Base-by-base conservation (phyloP, 2,113 vertebrate genomes). In the Motacilla alba region DNA sequence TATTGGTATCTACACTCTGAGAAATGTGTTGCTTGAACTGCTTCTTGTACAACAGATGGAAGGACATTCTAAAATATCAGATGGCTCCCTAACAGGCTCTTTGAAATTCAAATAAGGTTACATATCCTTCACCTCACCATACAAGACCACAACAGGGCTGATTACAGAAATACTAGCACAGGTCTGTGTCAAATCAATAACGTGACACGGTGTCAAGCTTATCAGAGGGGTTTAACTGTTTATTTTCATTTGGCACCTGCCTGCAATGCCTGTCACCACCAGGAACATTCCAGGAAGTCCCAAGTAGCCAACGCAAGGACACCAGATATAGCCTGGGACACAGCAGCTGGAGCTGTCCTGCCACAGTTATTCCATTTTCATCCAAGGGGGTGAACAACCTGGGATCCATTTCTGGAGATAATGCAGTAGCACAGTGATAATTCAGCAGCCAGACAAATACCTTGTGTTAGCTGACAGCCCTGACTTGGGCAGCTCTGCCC, bases 21-120 rank as follows among this genome's bases (percentile, higher is more conserved):
- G 59, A 93, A 68, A 68, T 39, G 33, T 59, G 67, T 59, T 83
- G 79, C 47, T 77, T 94, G 67, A 88, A 70, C 67, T 76, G 50
- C 52, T 91, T 91, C 78, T 90, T 83, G 63, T 94, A 79, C 23
- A 87, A 33, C 87, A 94, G 87, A 91, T 85, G 78, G 91, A 76
- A 91, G 74, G 53, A 82, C 80, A 76, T 79, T 39, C 70, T 58
- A 84, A 94, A 93, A 73, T 30, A 91, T 69, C 26, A 41, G 39
- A 50, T 33, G 33, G 67, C 83, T 50, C 64, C 50, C 49, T 74
- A 77, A 72, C 33, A 94, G 15, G 50, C 37, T 83, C 22, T 91
- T 58, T 93, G 89, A 89, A 89, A 94, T 90, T 85, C 90, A 94
- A 89, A 47, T 67, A 95, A 93, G 67, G 78, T 63, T 63, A 58